Evolutionary conservation across 2,888 invertebrate species (phyloP).

Genomic region (Dryomyza anilis): DNA sequence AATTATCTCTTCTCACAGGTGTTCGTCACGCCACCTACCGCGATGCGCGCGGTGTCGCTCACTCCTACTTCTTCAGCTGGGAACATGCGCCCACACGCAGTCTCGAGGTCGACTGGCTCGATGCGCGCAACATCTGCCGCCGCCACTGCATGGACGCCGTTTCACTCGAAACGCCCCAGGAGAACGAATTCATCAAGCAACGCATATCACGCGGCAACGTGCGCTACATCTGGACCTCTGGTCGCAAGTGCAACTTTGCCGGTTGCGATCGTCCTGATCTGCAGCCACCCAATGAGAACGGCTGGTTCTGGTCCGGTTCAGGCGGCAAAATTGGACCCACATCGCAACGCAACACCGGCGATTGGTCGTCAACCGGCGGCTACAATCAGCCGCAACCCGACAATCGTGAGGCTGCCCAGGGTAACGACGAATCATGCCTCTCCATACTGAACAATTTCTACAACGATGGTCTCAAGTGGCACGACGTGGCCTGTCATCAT

Average conservation of each 20-base stretch:
- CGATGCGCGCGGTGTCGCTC: slow-evolving; percentile 84
- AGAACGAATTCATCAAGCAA: slow-evolving; percentile 89
- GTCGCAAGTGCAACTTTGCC: slow-evolving; percentile 90
- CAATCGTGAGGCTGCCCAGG: slow-evolving; percentile 88
- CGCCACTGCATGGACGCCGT: slow-evolving; percentile 94
- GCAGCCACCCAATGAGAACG: slow-evolving; percentile 83
- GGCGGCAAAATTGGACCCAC: slow-evolving; percentile 91
- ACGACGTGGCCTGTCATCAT: slow-evolving; percentile 86
- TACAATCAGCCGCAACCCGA: slow-evolving; percentile 88
- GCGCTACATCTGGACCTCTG: slow-evolving; percentile 89
- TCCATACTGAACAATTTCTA: slow-evolving; percentile 91
- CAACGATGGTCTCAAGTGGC: slow-evolving; percentile 86
- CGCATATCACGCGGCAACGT: slow-evolving; percentile 79
- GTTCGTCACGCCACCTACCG: slow-evolving; percentile 87
- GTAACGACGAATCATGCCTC: slow-evolving; percentile 88
- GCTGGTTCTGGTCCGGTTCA: slow-evolving; percentile 95
- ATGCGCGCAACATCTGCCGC: slow-evolving; percentile 88
- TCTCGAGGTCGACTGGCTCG: slow-evolving; percentile 88
- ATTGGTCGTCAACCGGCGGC: slow-evolving; percentile 88
- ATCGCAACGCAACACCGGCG: slow-evolving; percentile 85
- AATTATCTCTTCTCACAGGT: slow-evolving; percentile 65
- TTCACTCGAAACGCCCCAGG: slow-evolving; percentile 85
- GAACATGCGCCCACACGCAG: slow-evolving; percentile 81
- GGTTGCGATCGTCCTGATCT: slow-evolving; percentile 83
- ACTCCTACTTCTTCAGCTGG: slow-evolving; percentile 95